Base-by-base conservation (phyloP, 1,140 invertebrate genomes). In the Paraescarpia echinospica region DNA sequence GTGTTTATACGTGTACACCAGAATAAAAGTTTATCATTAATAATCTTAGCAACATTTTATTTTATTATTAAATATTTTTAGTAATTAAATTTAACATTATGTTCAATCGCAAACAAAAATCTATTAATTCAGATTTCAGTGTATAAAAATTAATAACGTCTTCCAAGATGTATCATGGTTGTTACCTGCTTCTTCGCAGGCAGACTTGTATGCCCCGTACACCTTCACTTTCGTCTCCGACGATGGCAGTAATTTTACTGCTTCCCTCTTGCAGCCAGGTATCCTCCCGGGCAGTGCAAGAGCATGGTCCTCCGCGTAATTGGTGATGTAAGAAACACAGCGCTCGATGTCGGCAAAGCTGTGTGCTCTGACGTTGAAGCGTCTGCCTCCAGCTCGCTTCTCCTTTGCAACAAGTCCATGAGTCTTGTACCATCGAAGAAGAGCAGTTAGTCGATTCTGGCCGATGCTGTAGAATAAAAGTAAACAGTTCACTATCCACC, bases 261-360 rank as follows among this genome's bases (percentile, higher is more conserved):
- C 92, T 41, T 48, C 33, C 31, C 92, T 51, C 90, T 93, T 94
- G 92, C 91, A 94, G 51, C 94, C 94, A 35, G 94, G 94, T 18
- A 94, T 91, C 92, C 94, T 59, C 22, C 94, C 94, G 27, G 94
- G 94, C 31, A 94, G 91, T 12, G 93, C 91, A 2, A 94, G 91
- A 6, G 94, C 92, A 93, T 94, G 93, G 33, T 93, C 93, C 34
- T 48, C 91, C 14, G 94, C 94, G 93, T 93, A 94, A 77, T 92
- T 92, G 4, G n/a, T 89, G 5, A 94, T n/a, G 77, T 94, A 94
- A 9, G 41, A 48, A 27, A 93, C 93, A 34, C 93, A 93, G 59
- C 92, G 59, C 59, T 93, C 35, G n/a, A 89, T 92, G 33, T 94
- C 94, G 34, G 92, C 91, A 92, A 35, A 93, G 14, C 18, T 89